Evolutionary conservation across 2,888 invertebrate genomes (phyloP), one percentile per base, ranked within the genome.

Genomic region (Mythimna vitellina): DNA sequence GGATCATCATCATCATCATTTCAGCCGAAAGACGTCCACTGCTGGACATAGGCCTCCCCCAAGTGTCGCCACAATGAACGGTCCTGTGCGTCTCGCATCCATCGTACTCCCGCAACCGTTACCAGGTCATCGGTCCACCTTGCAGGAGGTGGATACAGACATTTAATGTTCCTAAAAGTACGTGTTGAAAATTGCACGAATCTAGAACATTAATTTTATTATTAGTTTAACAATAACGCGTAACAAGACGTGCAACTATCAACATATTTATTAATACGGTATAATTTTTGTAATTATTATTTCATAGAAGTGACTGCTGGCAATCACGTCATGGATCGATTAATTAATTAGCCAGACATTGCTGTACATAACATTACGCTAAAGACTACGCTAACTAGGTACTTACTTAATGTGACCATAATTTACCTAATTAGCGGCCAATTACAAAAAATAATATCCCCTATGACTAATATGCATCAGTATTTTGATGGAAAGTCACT

Each of bases 381-480:
- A 65, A 12, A 61, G 14, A 63, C 53, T 58, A 12, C 20, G 3
- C 17, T 57, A 46, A 46, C 1, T 63, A 10, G 3, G 12, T 46
- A 17, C 46, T 46, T 38, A 32, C 42, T 20, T 72, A 72, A 65
- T 42, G 58, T 3, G 9, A 49, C 3, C 58, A 53, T 38, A 68
- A 63, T 69, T 75, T 71, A 32, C 22, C 25, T 69, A 66, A 75
- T 63, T 5, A 57, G 54, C n/a, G 5, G 20, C 14, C 32, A 22
- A 49, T 70, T 61, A 56, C 35, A 1, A 32, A 60, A 66, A 60
- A 63, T 32, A 64, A 53, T 54, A 51, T 38, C 25, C 3, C 3
- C 1, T 12, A 46, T 79, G 70, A 75, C 58, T 71, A 66, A 70
- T 64, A 61, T 57, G 25, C 29, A 35, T 22, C 9, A 73, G 35